These are phyloP conservation scores for Muscina levida DNA, from an alignment of 2,888 invertebrate genomes.

Conservation along the genomic window DNA sequence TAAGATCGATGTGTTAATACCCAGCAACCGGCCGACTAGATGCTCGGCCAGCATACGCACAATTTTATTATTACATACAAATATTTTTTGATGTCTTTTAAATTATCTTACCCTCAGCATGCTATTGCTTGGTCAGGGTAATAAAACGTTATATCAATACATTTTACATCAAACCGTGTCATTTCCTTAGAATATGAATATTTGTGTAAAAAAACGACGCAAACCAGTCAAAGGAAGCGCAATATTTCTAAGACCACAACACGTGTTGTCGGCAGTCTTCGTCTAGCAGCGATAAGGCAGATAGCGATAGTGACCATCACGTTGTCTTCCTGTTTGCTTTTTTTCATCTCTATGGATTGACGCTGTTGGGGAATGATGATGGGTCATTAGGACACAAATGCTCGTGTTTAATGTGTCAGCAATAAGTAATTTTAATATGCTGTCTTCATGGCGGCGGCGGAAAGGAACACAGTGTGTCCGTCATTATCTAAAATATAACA, in stretches of 20 bases:
- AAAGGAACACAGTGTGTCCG: background rate
- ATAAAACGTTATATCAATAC: constrained; percentile 6
- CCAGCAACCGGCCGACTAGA: too few species aligned
- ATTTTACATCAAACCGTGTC: too few species aligned
- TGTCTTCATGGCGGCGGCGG: too few species aligned
- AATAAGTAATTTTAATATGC: constrained; percentile 36
- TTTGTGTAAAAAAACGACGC: too few species aligned
- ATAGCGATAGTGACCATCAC: background rate
- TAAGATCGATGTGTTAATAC: constrained; percentile 21
- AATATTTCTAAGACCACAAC: background rate
- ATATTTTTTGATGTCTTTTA: constrained; percentile 19
- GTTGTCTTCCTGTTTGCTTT: background rate
- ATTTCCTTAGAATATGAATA: too few species aligned
- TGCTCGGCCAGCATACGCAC: background rate
- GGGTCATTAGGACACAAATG: constrained; percentile 46
- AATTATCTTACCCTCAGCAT: constrained; percentile 6
- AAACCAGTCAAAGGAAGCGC: background rate
- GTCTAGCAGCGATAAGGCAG: background rate
- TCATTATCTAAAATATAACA: constrained; percentile 10
- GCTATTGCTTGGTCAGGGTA: background rate
- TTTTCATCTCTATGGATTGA: background rate
- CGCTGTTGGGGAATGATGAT: constrained; percentile 6
- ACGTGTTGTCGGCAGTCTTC: constrained; percentile 2
- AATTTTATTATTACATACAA: background rate
- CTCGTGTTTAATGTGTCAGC: constrained; percentile 51